Percentiles rank a stretch among this genome's conserved stretches.
These are phyloP conservation scores for Dromas ardeola DNA, from an alignment of 2,113 vertebrate species.

Conservation along the genomic window DNA sequence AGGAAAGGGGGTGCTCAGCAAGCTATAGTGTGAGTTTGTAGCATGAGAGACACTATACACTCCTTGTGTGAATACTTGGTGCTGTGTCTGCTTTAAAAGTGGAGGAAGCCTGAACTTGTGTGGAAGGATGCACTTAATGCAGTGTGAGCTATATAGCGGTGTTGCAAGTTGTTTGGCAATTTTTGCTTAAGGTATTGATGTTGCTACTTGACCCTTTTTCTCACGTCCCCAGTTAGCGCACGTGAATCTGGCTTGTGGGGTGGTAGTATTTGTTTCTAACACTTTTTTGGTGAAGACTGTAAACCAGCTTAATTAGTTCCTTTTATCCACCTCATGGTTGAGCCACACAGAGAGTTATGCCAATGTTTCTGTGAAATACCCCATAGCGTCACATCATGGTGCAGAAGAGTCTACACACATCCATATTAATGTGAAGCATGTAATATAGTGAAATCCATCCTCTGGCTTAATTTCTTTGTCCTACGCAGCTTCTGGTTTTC, in stretches of 20 bases:
- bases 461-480: not conserved
- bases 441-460: not conserved
- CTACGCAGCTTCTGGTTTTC: not conserved
- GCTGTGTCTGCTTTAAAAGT: not conserved
- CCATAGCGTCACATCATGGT: not conserved
- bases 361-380: not conserved
- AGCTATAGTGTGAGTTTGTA: not conserved
- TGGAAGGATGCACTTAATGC: not conserved
- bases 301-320: not conserved
- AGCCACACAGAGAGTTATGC: not conserved
- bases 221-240: not conserved
- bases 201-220: not conserved
- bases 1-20: not conserved
- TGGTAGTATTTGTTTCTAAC: not conserved
- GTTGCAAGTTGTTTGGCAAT: not conserved
- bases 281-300: not conserved
- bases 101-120: not conserved
- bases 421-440: not conserved
- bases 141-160: not conserved
- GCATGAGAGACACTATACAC: no score
- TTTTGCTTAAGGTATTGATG: not conserved
- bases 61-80: not conserved
- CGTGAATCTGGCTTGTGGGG: not conserved
- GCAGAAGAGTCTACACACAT: not conserved
- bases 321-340: not conserved